Conservation (phyloP, 2,888 invertebrate genomes). For the Lamellibrachia satsuma region DNA sequence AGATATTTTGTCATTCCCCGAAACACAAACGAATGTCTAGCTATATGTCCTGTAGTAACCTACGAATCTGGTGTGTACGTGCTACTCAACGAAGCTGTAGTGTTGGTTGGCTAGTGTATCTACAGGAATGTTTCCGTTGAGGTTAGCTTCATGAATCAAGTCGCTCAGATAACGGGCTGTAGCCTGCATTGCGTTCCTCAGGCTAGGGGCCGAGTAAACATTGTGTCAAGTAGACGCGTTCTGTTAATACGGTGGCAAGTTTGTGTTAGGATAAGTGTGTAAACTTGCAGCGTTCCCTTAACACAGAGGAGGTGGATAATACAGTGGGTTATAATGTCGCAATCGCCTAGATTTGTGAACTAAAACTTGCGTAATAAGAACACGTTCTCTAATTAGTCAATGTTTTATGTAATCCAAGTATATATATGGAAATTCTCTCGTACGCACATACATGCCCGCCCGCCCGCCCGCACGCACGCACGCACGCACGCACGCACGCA, state of each 20-base stretch:
- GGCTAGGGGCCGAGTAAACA: neutral
- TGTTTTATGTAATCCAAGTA: no score
- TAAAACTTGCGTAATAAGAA: neutral
- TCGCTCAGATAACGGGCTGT: neutral
- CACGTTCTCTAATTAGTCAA: neutral
- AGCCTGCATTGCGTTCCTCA: neutral
- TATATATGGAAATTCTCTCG: no score
- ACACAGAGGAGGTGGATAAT: neutral
- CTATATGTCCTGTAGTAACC: neutral
- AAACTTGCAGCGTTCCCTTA: neutral
- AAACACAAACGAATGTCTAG: neutral
- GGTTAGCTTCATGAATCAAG: neutral
- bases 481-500: no score
- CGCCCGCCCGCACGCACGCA: no score
- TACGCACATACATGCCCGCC: no score
- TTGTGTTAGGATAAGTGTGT: neutral
- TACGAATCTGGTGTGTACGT: neutral
- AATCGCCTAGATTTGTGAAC: neutral
- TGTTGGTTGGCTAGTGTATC: neutral
- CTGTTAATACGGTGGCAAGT: neutral
- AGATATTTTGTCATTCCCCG: neutral
- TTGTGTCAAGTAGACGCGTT: neutral
- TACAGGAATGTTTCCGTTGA: neutral
- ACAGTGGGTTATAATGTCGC: neutral
- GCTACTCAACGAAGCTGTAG: neutral